phyloP scores from a whole-genome alignment of 2,888 invertebrate species.

The Drosophila stalkeri region DNA sequence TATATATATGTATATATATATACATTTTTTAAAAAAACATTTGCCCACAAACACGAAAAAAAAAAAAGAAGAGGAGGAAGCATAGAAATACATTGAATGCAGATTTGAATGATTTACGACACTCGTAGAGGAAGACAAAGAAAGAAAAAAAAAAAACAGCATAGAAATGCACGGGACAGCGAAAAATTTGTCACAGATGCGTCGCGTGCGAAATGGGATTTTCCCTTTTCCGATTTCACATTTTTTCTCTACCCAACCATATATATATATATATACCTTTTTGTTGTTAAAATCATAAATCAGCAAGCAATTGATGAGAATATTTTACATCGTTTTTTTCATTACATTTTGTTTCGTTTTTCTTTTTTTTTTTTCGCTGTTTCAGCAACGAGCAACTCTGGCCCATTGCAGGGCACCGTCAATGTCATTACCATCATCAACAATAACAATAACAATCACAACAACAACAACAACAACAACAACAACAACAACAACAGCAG shows the following conservation, averaged over 20 bases:
- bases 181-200: constrained; percentile 55
- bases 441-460: constrained; percentile 39
- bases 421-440: constrained; percentile 58
- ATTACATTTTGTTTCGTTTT: neutral
- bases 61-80: neutral
- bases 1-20: neutral
- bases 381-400: constrained; percentile 42
- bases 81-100: constrained; percentile 51
- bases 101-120: constrained; percentile 64
- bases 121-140: constrained; percentile 16
- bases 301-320: constrained; percentile 31
- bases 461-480: constrained; percentile 22
- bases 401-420: constrained; percentile 32
- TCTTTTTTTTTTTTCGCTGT: constrained; percentile 11
- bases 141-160: neutral
- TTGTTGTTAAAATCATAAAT: constrained; percentile 23
- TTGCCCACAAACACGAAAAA: neutral
- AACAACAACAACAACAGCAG: constrained; percentile 29
- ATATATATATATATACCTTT: neutral
- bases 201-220: constrained; percentile 33
- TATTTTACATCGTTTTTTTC: constrained; percentile 3
- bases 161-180: constrained; percentile 39
- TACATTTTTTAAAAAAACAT: constrained; percentile 1
- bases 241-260: neutral
- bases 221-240: constrained; percentile 15